Base-by-base conservation (phyloP, 2,797 vertebrate species). In the Rhabdophis nuchalis region DNA sequence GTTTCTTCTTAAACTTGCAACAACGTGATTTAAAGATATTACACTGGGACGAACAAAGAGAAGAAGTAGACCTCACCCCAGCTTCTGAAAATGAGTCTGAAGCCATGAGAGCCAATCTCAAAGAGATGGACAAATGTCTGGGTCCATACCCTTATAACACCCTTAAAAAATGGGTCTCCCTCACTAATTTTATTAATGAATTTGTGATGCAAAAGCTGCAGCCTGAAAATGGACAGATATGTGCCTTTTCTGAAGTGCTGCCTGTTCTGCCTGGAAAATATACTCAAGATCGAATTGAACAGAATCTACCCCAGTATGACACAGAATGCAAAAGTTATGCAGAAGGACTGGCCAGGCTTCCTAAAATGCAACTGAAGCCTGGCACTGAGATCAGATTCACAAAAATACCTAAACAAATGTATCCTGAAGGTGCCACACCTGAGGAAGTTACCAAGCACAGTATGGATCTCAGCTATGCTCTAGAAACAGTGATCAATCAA, bases 321-420 rank as follows among this genome's bases (percentile, higher is more conserved):
- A 97, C 97, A 0, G 97, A 97, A 90, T 99, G 99, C 95, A 98
- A 97, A 92, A 99, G 98, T 97, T 99, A 99, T 96, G 98, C 97
- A 86, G 99, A 99, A 92, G 99, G 99, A 1, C 93, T 99, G 85
- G 98, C 98, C 13, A 96, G 98, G 86, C 98, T 99, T 85, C 99
- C 99, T 0, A 97, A 96, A 91, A 99, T 99, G 99, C 98, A 98
- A 94, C 98, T 96, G 10, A 98, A 97, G 92, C 97, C 98, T 5
- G 99, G 99, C 6, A 99, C 99, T 0, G 98, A 98, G 96, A 96
- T 99, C 93, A 97, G 99, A 29, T 99, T 99, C 97, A 99, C 99
- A 2, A 93, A 96, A 86, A 96, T 99, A 94, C 99, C 99, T 4
- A 89, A 97, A 68, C 98, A 98, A 97, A 97, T 95, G 87, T 99